These are phyloP conservation scores for Pyrrhura leucotis DNA, from an alignment of 2,797 vertebrate species.

Conservation along the genomic window DNA sequence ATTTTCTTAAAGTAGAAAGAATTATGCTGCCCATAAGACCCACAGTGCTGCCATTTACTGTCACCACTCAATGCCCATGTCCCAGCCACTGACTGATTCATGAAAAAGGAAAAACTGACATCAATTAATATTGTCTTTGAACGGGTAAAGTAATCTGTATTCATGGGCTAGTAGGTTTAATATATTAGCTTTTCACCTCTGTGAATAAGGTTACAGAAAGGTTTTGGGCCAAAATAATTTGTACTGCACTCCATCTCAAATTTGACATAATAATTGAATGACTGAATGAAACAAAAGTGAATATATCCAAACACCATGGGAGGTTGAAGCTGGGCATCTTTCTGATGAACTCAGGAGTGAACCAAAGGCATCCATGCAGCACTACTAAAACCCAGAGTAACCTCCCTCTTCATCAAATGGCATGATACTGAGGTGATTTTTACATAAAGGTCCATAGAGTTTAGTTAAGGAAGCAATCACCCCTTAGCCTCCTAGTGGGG, in stretches of 20 bases:
- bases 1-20: background rate
- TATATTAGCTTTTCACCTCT: constrained; percentile 23
- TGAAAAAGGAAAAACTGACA: background rate
- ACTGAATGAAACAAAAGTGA: constrained; percentile 12
- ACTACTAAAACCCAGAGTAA: background rate
- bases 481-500: background rate
- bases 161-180: background rate
- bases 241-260: background rate
- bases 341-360: background rate
- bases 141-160: background rate
- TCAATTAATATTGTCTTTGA: background rate
- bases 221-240: constrained; percentile 23
- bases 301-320: background rate
- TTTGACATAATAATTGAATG: constrained; percentile 16
- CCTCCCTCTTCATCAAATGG: background rate
- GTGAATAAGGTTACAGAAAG: constrained; percentile 27
- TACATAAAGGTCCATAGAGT: background rate
- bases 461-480: background rate
- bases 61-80: background rate
- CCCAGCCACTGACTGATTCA: background rate
- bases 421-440: background rate
- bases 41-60: background rate
- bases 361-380: background rate
- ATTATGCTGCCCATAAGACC: background rate
- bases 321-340: constrained; percentile 16